Evolutionary conservation across 1,140 invertebrate species (phyloP).

Genomic region (Drosophila elegans): DNA sequence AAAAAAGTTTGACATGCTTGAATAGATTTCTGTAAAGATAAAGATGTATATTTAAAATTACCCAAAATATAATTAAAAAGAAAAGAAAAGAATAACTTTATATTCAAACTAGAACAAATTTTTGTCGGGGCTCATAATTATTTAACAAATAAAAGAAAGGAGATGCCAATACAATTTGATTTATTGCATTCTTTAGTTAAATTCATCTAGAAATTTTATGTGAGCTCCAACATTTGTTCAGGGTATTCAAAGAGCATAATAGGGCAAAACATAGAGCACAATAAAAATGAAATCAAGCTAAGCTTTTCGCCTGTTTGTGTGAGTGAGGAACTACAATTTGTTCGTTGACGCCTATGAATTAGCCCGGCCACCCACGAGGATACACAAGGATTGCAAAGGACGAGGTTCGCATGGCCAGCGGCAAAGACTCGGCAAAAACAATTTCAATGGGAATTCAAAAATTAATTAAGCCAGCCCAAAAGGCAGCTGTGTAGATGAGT

Average conservation of each 20-base stretch:
- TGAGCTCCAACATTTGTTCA: background rate
- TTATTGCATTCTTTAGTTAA: too few species aligned
- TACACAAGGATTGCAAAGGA: slow-evolving; percentile 28
- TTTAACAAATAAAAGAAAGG: too few species aligned
- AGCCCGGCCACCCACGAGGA: slow-evolving; percentile 45
- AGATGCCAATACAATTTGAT: too few species aligned
- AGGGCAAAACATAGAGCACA: background rate
- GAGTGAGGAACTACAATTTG: slow-evolving; percentile 71
- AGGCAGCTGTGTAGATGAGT: slow-evolving; percentile 22
- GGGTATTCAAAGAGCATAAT: slow-evolving; percentile 9
- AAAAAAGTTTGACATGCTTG: too few species aligned
- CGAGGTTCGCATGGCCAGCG: slow-evolving; percentile 36
- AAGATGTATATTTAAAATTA: too few species aligned
- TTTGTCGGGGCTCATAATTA: too few species aligned
- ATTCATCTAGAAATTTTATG: too few species aligned
- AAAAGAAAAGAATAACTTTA: too few species aligned
- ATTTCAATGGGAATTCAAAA: slow-evolving; percentile 77
- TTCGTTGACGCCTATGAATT: slow-evolving; percentile 73
- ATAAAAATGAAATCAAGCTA: slow-evolving; percentile 21
- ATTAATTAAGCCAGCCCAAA: slow-evolving; percentile 71
- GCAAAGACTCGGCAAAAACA: slow-evolving; percentile 62
- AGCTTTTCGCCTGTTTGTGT: slow-evolving; percentile 27
- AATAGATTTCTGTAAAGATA: too few species aligned
- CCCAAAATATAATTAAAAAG: too few species aligned
- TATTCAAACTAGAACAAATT: too few species aligned